A percentile compares a stretch with the other conserved stretches of the same genome.
These are phyloP conservation scores for Sycophila sp. DNA, from an alignment of 1,140 invertebrate genomes.

Conservation along the genomic window DNA sequence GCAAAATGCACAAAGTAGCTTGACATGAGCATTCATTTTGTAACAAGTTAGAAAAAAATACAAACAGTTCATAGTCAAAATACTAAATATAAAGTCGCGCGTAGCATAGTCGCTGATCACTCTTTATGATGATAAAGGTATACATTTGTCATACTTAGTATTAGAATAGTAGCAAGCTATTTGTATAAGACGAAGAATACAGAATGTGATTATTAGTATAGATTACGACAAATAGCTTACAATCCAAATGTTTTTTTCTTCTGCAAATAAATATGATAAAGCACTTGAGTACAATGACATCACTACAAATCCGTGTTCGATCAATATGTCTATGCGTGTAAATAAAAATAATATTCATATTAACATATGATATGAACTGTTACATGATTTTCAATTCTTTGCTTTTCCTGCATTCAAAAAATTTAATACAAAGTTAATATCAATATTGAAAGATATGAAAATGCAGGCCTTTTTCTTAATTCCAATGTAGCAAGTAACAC, in stretches of 20 bases:
- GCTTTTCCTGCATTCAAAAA: constrained; percentile 1
- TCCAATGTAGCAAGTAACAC: constrained; percentile 7
- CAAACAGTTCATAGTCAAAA: constrained; percentile 3
- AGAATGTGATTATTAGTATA: constrained; percentile 26
- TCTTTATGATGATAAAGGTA: constrained; percentile 19
- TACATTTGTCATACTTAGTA: constrained; percentile 23
- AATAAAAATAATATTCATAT: constrained; percentile 11
- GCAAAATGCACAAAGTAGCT: background rate
- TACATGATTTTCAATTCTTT: background rate
- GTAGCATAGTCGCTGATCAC: constrained; percentile 26
- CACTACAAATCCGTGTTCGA: constrained; percentile 26
- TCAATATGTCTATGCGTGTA: background rate
- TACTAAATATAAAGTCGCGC: background rate
- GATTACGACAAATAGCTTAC: constrained; percentile 34
- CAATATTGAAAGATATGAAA: constrained; percentile 12
- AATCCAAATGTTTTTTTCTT: constrained; percentile 23
- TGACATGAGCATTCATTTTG: background rate
- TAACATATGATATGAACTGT: constrained; percentile 29
- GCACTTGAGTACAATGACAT: constrained; percentile 24
- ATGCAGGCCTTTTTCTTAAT: constrained; percentile 11
- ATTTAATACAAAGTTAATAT: constrained; percentile 28
- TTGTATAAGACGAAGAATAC: constrained; percentile 19
- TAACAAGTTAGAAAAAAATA: background rate
- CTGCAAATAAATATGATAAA: constrained; percentile 26
- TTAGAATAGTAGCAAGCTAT: constrained; percentile 25